Base-by-base conservation (phyloP, 2,888 invertebrate genomes). In the Hoplodrina blanda region DNA sequence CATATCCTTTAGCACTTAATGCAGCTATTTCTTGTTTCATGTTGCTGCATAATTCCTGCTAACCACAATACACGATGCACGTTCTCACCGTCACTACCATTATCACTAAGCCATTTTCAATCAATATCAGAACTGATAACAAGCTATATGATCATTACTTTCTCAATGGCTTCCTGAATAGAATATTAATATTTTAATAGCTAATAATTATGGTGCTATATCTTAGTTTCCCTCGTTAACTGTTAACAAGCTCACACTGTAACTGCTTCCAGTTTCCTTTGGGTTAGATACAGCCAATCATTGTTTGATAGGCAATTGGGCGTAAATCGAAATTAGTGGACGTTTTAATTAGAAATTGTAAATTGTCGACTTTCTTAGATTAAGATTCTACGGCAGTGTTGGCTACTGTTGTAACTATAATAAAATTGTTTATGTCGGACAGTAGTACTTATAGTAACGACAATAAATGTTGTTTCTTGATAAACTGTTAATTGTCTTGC, bases 161-260 rank as follows among this genome's bases (percentile, higher is more conserved):
- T 81, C 79, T 79, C 72, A 78, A 78, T 73, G 54, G 76, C 83
- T 84, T 86, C 86, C 85, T 84, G 74, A 71, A 80, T 72, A 61
- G 65, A 76, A 76, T 84, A 86, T 82, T 78, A 82, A 83, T 85
- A 80, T 80, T 84, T 84, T 82, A 83, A 86, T 87, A 82, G 69
- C 64, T 70, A n/a, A 72, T 81, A 79, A 80, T 85, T 83, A 87
- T 78, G 80, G 73, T 75, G 74, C 62, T 80, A 63, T 82, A 83
- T 76, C 64, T 53, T 75, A 79, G 76, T 87, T 86, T 88, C 84
- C 76, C 86, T 86, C 85, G 82, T 88, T 85, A 85, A 71, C 65
- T 61, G 52, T 70, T 78, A 75, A 75, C 74, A 69, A 75, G 72
- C 53, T 77, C 62, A 81, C 67, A 82, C 70, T 78, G 56, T 68